phyloP scores from a whole-genome alignment of 2,113 vertebrate species.

The Pyrgilauda ruficollis region DNA sequence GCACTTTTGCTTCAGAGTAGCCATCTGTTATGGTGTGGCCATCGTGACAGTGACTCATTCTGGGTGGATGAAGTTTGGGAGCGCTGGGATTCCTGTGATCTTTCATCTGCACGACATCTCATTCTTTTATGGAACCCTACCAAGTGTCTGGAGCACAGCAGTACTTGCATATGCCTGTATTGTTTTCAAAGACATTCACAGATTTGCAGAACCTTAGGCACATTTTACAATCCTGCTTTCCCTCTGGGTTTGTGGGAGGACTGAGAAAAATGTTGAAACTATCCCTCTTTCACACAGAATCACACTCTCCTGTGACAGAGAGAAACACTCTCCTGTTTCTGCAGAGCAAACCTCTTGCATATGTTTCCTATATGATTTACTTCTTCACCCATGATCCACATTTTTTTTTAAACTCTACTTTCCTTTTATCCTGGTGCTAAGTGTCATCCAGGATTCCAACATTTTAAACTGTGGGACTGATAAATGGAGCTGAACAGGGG shows the following conservation, averaged over 20 bases:
- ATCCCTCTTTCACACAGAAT: background rate
- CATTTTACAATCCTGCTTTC: background rate
- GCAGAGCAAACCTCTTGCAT: background rate
- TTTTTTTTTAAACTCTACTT: background rate
- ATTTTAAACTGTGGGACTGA: background rate
- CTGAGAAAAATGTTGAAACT: background rate
- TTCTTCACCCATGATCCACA: background rate
- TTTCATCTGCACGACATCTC: background rate
- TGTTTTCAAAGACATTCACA: conserved; percentile 31
- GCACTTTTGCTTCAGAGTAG: conserved; percentile 45
- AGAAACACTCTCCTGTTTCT: background rate
- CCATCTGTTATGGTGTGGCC: conserved; percentile 35
- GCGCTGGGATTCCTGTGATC: background rate
- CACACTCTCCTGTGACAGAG: background rate
- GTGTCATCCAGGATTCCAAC: background rate
- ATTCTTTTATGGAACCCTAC: background rate
- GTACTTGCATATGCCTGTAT: background rate
- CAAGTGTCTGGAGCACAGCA: background rate
- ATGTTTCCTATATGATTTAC: background rate
- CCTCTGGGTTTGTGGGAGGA: background rate
- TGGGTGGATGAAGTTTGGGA: background rate
- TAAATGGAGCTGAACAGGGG: background rate
- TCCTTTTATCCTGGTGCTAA: background rate
- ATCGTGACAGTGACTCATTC: background rate
- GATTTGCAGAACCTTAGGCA: background rate